Evolutionary conservation across 2,888 invertebrate species (phyloP).

Genomic region (Leptopilina drosophilae): DNA sequence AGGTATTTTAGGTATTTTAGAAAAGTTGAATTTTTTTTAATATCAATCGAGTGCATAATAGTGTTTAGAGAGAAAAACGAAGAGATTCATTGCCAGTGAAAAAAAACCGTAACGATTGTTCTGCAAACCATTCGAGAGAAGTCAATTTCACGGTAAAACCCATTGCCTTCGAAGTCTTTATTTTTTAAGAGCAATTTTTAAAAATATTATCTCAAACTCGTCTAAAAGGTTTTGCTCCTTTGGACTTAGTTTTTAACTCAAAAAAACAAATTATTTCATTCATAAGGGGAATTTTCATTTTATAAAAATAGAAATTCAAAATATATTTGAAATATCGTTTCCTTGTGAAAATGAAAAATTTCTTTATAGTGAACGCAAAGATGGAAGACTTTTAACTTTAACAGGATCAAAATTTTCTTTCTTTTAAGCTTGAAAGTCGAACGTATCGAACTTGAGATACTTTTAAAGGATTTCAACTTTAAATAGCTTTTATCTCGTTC

Average conservation of each 20-base stretch:
- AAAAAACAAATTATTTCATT: not conserved
- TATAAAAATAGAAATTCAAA: too few species aligned
- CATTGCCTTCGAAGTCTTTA: slow-evolving; percentile 3
- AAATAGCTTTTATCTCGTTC: slow-evolving; percentile 8
- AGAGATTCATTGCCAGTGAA: slow-evolving; percentile 23
- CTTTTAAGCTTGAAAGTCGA: not conserved
- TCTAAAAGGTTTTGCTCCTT: too few species aligned
- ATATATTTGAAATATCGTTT: too few species aligned
- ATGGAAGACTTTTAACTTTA: not conserved
- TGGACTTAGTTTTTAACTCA: too few species aligned
- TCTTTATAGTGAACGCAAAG: not conserved
- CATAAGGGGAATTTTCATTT: too few species aligned
- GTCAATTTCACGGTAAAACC: slow-evolving; percentile 46
- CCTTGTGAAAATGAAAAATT: too few species aligned
- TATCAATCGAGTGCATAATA: slow-evolving; percentile 1
- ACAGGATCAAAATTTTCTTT: not conserved
- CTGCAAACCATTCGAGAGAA: slow-evolving; percentile 50
- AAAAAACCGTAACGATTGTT: slow-evolving; percentile 55
- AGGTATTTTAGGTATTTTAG: too few species aligned
- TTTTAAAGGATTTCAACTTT: not conserved
- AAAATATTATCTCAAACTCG: not conserved
- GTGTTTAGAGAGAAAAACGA: not conserved
- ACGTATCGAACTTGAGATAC: slow-evolving; percentile 8
- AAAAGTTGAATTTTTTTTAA: not conserved
- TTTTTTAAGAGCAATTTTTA: slow-evolving; percentile 32